Conservation (phyloP, 1,140 invertebrate species). For the Hylyphantes graminicola region DNA sequence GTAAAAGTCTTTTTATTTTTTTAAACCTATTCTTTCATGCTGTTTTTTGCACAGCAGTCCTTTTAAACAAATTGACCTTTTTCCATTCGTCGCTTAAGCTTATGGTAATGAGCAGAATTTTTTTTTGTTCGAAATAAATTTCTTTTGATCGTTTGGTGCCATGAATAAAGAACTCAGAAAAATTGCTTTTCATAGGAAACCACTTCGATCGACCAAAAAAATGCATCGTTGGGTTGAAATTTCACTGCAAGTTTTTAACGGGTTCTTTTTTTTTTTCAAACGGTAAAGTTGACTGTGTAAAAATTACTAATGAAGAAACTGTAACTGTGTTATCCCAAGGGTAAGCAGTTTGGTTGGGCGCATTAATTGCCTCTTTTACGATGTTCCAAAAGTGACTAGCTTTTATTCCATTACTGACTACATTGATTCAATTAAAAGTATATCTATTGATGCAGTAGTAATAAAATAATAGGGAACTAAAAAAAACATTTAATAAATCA, state of each 20-base stretch:
- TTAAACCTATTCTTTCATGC: background rate
- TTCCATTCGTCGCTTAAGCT: conserved; percentile 5
- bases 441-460: too few relatives aligned
- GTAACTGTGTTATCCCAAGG: too few relatives aligned
- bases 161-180: background rate
- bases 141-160: conserved; percentile 20
- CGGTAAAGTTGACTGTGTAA: conserved; percentile 31
- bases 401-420: too few relatives aligned
- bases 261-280: background rate
- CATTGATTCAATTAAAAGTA: too few relatives aligned
- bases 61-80: conserved; percentile 49
- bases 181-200: conserved; percentile 31
- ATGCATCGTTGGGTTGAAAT: background rate
- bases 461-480: too few relatives aligned
- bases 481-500: too few relatives aligned
- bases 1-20: conserved; percentile 15
- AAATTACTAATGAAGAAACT: conserved; percentile 28
- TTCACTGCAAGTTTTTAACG: background rate
- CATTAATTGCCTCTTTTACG: too few relatives aligned
- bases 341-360: too few relatives aligned
- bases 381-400: too few relatives aligned
- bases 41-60: conserved; percentile 13
- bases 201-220: background rate
- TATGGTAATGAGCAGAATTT: conserved; percentile 39
- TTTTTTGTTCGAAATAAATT: conserved; percentile 6